Evolutionary conservation across 2,888 invertebrate species (phyloP), one percentile per base, ranked within the genome.

Genomic region (Crematogaster levior): DNA sequence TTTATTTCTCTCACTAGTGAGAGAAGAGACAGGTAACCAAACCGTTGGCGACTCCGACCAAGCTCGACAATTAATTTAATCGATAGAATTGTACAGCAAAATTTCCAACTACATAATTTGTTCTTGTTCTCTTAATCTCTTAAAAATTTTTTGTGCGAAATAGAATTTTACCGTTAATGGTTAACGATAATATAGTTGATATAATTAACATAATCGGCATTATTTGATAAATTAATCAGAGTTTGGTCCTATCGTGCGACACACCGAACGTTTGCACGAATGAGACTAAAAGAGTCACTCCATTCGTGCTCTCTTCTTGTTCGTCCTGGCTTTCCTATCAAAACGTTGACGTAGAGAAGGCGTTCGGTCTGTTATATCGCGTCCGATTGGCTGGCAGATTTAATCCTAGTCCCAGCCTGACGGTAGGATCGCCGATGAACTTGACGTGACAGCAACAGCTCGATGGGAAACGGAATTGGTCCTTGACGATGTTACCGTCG

Each of bases 381-480:
- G 37, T 40, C 18, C 58, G 63, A 58, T 58, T 85, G 61, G 24
- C 21, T 9, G 51, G 34, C 3, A 3, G 1, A 1, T 30, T 61
- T 7, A 51, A 0, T 21, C 34, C 30, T 18, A 82, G 27, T 24
- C 65, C 40, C 15, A 77, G 9, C 18, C 53, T 40, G 51, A 2
- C 15, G 1, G 81, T 27, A 1, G 87, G 66, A 72, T 83, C 84
- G 7, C 88, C 90, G 60, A 82, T 85, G 70, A 91, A 90, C 51
- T 82, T 92, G 30, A 95, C 90, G 61, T 95, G 95, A 90, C 98
- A 98, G 72, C 97, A 96, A 92, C 98, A 98, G 90, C 97, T 97
- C 30, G 97, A 97, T 0, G 98, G 97, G 73, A 97, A 94, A 89
- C 95, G 95, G 85, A 97, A 96, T 12, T 94, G 92, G 81, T 96